Evolutionary conservation across 2,888 invertebrate species (phyloP).

Genomic region (Osmoderma eremita): DNA sequence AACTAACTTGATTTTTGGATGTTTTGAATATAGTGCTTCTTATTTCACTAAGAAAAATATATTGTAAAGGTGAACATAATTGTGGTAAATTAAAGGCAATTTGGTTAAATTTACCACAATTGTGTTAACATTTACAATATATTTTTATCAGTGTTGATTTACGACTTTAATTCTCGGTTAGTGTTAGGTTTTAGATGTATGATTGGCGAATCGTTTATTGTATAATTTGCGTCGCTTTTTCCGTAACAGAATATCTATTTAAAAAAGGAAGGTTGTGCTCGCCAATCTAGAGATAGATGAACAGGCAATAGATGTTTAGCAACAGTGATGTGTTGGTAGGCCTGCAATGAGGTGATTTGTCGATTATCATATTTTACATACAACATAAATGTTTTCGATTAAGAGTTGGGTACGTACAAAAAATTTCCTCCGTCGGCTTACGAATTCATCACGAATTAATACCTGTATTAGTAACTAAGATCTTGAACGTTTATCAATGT

Average conservation of each 20-base stretch:
- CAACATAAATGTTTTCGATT: constrained; percentile 1
- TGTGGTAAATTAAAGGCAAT: too few species aligned
- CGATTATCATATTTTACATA: not conserved
- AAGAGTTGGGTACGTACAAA: not conserved
- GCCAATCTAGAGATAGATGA: constrained; percentile 40
- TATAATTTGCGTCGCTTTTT: constrained; percentile 8
- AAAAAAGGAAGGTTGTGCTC: constrained; percentile 43
- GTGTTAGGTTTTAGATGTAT: constrained; percentile 24
- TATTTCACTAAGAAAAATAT: too few species aligned
- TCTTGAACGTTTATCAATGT: constrained; percentile 38
- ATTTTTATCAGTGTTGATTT: too few species aligned
- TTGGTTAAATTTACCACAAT: too few species aligned
- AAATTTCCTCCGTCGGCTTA: not conserved
- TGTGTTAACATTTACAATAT: too few species aligned
- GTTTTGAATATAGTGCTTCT: not conserved
- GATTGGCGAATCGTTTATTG: constrained; percentile 38
- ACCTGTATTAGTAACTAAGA: constrained; percentile 37
- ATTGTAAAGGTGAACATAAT: too few species aligned
- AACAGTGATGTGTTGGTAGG: constrained; percentile 8
- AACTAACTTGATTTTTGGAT: constrained; percentile 28
- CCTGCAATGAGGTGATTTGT: not conserved
- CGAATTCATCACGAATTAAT: not conserved
- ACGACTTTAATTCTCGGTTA: constrained; percentile 33
- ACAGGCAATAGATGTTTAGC: constrained; percentile 24
- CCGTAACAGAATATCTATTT: not conserved